Conservation (phyloP, 2,888 invertebrate genomes). For the Dolichomitus sp. region DNA sequence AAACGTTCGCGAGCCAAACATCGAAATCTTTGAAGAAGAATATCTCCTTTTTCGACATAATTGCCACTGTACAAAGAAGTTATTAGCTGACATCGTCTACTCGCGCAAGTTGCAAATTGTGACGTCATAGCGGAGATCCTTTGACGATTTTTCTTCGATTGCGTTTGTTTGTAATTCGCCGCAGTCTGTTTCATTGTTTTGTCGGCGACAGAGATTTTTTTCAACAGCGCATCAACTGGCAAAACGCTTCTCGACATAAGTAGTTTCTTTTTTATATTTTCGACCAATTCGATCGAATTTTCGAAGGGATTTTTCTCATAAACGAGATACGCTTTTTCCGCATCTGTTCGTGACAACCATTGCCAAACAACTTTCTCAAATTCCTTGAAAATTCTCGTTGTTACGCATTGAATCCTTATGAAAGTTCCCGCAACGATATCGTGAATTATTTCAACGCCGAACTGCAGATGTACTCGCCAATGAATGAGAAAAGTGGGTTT, state of each 20-base stretch:
- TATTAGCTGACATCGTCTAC: background rate
- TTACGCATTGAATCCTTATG: background rate
- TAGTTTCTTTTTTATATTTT: background rate
- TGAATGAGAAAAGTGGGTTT: constrained; percentile 10
- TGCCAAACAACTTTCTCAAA: constrained; percentile 58
- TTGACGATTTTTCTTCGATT: background rate
- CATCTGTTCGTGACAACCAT: constrained; percentile 61
- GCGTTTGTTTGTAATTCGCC: background rate
- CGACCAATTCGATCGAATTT: background rate
- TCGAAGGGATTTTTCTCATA: constrained; percentile 6
- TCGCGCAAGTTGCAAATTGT: background rate
- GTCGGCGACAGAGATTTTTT: background rate
- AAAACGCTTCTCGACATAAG: background rate
- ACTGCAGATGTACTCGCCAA: constrained; percentile 10
- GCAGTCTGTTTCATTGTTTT: background rate
- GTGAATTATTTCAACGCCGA: background rate
- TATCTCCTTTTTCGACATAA: background rate
- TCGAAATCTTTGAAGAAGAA: background rate
- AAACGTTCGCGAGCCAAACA: background rate
- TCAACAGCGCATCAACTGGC: background rate
- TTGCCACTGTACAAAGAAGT: constrained; percentile 20
- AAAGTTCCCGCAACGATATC: background rate
- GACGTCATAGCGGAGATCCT: background rate
- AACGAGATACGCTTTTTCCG: constrained; percentile 37
- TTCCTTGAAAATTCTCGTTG: background rate